These are phyloP conservation scores for Carcinoscorpius rotundicauda DNA, from an alignment of 1,140 invertebrate genomes.

Conservation along the genomic window DNA sequence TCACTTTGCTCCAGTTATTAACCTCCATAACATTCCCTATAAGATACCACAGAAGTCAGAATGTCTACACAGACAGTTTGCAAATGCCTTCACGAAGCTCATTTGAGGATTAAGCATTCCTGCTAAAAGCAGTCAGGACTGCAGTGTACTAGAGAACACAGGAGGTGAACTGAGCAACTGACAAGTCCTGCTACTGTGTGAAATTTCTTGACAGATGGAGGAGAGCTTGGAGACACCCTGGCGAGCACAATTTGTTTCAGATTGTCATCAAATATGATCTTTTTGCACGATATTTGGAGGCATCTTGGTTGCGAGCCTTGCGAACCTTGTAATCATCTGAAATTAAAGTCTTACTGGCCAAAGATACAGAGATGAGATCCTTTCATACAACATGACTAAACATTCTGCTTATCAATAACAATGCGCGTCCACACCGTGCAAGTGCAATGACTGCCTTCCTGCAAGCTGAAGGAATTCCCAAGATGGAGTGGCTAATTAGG, in stretches of 20 bases:
- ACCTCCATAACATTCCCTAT: too few species aligned
- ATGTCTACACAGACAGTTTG: too few species aligned
- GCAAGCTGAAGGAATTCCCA: constrained; percentile 2
- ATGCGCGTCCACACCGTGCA: not conserved
- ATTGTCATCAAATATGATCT: too few species aligned
- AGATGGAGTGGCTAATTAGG: constrained; percentile 29
- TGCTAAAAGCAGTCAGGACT: too few species aligned
- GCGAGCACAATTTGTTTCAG: not conserved
- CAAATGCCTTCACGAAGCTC: too few species aligned
- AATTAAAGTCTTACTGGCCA: constrained; percentile 1
- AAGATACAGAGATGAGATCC: constrained; percentile 10
- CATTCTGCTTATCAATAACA: constrained; percentile 1
- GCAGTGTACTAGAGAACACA: too few species aligned
- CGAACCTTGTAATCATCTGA: constrained; percentile 2
- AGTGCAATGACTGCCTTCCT: not conserved
- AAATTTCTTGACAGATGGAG: not conserved
- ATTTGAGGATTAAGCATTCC: too few species aligned
- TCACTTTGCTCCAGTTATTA: too few species aligned
- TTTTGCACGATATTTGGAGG: not conserved
- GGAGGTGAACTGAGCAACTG: not conserved
- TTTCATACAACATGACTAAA: constrained; percentile 2
- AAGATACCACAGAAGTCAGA: too few species aligned
- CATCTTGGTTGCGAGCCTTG: not conserved
- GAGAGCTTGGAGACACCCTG: not conserved
- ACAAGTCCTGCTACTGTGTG: not conserved